phyloP scores from a whole-genome alignment of 2,888 invertebrate species.

The Folsomia candida region DNA sequence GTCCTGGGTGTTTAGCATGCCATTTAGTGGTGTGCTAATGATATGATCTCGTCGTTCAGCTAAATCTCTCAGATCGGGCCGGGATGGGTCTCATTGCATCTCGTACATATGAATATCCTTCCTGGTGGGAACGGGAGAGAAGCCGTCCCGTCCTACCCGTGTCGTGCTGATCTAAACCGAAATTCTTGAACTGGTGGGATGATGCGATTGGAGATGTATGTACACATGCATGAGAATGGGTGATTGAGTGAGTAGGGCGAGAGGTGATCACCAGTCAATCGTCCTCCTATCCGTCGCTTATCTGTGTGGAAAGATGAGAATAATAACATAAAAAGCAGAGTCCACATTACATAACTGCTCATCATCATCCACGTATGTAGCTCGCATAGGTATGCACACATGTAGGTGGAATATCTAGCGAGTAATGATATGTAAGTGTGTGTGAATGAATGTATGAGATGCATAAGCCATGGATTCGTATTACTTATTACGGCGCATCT shows the following conservation, averaged over 20 bases:
- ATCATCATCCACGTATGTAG: too few relatives aligned
- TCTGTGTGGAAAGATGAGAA: conserved; percentile 15
- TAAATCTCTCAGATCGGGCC: too few relatives aligned
- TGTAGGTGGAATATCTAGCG: too few relatives aligned
- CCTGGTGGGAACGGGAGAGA: too few relatives aligned
- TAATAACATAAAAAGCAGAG: conserved; percentile 17
- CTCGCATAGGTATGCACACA: too few relatives aligned
- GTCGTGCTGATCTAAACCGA: neutral
- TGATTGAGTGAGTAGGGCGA: neutral
- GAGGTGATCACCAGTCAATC: conserved; percentile 13
- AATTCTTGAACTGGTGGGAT: neutral
- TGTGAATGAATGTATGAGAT: conserved; percentile 1
- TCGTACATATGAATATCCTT: too few relatives aligned
- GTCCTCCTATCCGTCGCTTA: conserved; percentile 1
- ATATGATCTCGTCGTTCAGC: too few relatives aligned
- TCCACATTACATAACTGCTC: neutral
- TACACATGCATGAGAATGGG: neutral
- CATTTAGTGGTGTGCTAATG: neutral
- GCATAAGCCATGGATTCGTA: neutral
- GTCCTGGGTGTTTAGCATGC: neutral
- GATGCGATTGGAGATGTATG: neutral
- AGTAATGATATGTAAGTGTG: too few relatives aligned
- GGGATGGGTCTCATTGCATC: too few relatives aligned
- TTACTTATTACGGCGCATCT: too few relatives aligned
- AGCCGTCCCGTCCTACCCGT: neutral